These are phyloP conservation scores for Amiota minor DNA, from an alignment of 2,888 invertebrate species.

Conservation along the genomic window DNA sequence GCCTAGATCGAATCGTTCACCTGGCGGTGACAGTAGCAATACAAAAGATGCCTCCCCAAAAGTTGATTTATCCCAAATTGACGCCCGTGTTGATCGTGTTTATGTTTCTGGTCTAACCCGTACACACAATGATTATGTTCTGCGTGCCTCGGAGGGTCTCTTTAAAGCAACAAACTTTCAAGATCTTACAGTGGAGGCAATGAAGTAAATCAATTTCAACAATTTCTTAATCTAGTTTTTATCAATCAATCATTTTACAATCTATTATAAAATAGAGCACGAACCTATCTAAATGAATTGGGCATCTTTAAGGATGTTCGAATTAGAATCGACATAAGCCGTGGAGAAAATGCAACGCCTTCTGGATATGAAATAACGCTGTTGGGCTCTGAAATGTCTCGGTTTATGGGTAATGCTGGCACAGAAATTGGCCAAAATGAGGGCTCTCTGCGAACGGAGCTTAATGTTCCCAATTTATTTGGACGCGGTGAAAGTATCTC, in stretches of 20 bases:
- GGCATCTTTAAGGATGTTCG: conserved; percentile 92
- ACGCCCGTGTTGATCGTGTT: conserved; percentile 88
- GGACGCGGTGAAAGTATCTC: conserved; percentile 90
- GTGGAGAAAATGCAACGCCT: conserved; percentile 83
- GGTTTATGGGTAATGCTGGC: conserved; percentile 88
- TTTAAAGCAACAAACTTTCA: conserved; percentile 90
- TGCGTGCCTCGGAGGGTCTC: conserved; percentile 84
- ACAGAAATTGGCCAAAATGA: conserved; percentile 94
- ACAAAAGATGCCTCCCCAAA: conserved; percentile 50
- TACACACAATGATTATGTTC: conserved; percentile 91
- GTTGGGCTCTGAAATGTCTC: conserved; percentile 86
- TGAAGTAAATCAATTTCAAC: conserved; percentile 75
- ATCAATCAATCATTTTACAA: background rate
- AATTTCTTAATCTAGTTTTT: background rate
- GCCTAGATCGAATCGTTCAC: conserved; percentile 40
- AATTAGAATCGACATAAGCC: conserved; percentile 90
- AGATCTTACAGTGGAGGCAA: conserved; percentile 83
- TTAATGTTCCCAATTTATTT: conserved; percentile 86
- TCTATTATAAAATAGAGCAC: conserved; percentile 76
- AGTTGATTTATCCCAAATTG: conserved; percentile 54
- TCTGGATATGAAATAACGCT: conserved; percentile 90
- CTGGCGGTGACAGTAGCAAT: background rate
- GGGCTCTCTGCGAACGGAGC: conserved; percentile 81
- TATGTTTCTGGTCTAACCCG: conserved; percentile 88
- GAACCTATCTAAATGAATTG: conserved; percentile 84